Base-by-base conservation (phyloP, 2,797 vertebrate species). In the Neosilurus hyrtlii region DNA sequence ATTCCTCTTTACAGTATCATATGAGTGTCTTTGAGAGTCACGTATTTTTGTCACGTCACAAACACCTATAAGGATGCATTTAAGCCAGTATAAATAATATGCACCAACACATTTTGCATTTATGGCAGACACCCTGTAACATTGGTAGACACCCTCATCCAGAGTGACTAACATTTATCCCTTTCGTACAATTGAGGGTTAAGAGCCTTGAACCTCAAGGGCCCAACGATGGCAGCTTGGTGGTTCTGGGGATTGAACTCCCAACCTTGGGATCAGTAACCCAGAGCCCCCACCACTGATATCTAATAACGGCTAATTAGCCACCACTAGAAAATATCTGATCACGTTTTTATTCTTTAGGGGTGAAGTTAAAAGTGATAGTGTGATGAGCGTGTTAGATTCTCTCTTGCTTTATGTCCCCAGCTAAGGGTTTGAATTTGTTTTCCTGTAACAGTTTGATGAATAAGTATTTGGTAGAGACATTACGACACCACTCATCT, bases 401-500 rank as follows among this genome's bases (percentile, higher is more conserved):
- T 22, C 20, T 2, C 22, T 24, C 70, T 54, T 9, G n/a, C 49
- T 2, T 11, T 2, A 2, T 51, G 22, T 12, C 52, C 51, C n/a
- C 14, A 0, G 70, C n/a, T 3, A 49, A 24, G 12, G 14, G 2
- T 12, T 59, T 37, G 56, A 9, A 1, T 75, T 57, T 0, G 18
- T 3, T 57, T 54, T 30, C 24, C 16, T 35, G 52, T 74, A 30
- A 20, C 26, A 35, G 4, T 16, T 16, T 14, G 0, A 16, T 10
- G 7, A 14, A 54, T 24, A 4, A 20, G 8, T 11, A 35, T 74
- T 56, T 74, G 4, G 24, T 30, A 30, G 70, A 72, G 52, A 35
- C 10, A 84, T 86, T 56, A 61, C 68, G 75, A 91, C 84, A 86
- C 66, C 83, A 71, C 12, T 72, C 54, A 68, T 84, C 59, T 30